phyloP scores from a whole-genome alignment of 1,140 invertebrate genomes.

The Pygmarrhopalites habei region DNA sequence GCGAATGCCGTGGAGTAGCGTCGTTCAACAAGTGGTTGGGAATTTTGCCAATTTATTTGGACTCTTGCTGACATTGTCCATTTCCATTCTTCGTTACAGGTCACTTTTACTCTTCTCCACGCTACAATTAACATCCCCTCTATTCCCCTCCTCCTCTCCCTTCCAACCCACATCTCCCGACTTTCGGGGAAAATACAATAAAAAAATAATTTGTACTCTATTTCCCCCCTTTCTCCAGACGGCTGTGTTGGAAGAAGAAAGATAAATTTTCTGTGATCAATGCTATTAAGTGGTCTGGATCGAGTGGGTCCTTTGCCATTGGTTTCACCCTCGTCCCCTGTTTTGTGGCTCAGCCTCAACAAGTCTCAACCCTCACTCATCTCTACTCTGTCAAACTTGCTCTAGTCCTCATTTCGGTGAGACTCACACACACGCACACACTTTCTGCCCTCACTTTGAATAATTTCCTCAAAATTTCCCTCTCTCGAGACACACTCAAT shows the following conservation, averaged over 20 bases:
- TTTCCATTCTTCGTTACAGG: conserved; percentile 36
- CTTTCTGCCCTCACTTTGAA: too few species aligned
- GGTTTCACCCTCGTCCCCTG: conserved; percentile 20
- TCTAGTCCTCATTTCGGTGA: conserved; percentile 24
- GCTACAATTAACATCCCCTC: background rate
- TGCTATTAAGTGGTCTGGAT: conserved; percentile 32
- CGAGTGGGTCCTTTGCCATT: conserved; percentile 23
- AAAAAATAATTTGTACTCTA: too few species aligned
- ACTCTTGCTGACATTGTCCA: conserved; percentile 28
- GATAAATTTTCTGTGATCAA: conserved; percentile 33
- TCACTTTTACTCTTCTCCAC: conserved; percentile 3
- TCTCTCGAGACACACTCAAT: too few species aligned
- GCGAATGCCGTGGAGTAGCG: background rate
- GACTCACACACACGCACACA: too few species aligned
- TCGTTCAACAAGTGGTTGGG: conserved; percentile 36
- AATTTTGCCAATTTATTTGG: conserved; percentile 34
- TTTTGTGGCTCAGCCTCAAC: conserved; percentile 7
- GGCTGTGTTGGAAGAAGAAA: conserved; percentile 37
- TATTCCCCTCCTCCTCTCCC: background rate
- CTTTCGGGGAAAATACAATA: too few species aligned
- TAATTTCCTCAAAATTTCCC: too few species aligned
- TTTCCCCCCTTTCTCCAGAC: conserved; percentile 11
- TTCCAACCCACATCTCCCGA: too few species aligned
- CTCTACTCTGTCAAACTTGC: conserved; percentile 24
- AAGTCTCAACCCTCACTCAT: background rate